These are phyloP conservation scores for Pseudotriccus pelzelni DNA, from an alignment of 2,797 vertebrate species.

Conservation along the genomic window DNA sequence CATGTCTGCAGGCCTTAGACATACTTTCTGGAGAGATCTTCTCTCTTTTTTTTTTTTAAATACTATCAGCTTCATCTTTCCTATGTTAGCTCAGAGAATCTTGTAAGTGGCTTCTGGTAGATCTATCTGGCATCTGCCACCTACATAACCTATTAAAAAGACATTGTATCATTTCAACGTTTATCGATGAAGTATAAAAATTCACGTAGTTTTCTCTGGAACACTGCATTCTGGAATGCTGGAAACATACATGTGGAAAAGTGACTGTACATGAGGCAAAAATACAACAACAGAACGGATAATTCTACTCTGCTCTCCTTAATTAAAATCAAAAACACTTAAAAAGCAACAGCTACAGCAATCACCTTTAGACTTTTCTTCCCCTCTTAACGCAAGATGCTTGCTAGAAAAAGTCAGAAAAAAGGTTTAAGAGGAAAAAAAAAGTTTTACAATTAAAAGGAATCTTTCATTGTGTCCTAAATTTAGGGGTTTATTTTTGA, in stretches of 20 bases:
- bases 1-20: rapidly evolving
- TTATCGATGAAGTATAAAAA: neutral
- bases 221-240: neutral
- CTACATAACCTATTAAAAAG: neutral
- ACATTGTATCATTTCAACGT: rapidly evolving
- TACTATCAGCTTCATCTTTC: neutral
- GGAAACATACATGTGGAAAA: rapidly evolving
- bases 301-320: neutral
- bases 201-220: rapidly evolving
- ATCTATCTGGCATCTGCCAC: neutral
- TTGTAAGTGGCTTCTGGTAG: neutral
- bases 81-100: neutral
- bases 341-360: rapidly evolving
- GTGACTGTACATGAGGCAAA: rapidly evolving
- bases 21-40: neutral
- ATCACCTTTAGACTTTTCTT: neutral
- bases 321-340: neutral
- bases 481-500: neutral
- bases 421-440: neutral
- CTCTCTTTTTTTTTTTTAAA: neutral
- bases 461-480: neutral
- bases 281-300: neutral
- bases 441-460: neutral
- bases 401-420: neutral
- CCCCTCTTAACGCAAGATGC: rapidly evolving